Conservation (phyloP, 2,888 invertebrate species). For the Trichacis sp. region DNA sequence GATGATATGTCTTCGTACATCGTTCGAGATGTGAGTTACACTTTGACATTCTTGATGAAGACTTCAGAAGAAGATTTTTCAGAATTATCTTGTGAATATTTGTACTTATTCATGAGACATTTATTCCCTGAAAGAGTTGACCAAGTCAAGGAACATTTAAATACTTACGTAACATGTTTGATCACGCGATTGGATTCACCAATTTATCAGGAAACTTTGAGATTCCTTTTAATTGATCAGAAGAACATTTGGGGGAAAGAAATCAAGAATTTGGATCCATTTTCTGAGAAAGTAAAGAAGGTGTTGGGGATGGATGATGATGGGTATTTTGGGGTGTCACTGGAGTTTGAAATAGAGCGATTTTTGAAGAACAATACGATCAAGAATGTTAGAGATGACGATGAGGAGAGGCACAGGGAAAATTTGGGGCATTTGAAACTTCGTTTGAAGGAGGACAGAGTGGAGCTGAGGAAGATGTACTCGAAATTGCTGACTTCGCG, state of each 20-base stretch:
- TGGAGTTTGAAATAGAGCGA: conserved; percentile 69
- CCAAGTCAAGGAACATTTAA: conserved; percentile 70
- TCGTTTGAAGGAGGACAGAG: conserved; percentile 72
- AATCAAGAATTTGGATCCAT: conserved; percentile 71
- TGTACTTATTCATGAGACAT: conserved; percentile 68
- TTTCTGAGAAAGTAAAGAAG: conserved; percentile 68
- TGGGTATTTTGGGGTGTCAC: conserved; percentile 49
- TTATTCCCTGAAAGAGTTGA: conserved; percentile 68
- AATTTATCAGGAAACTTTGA: conserved; percentile 66
- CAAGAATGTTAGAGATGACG: conserved; percentile 53
- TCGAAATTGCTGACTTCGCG: conserved; percentile 70
- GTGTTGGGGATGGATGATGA: conserved; percentile 51
- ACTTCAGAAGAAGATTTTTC: conserved; percentile 55
- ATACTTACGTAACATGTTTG: conserved; percentile 72
- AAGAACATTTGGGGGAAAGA: conserved; percentile 68
- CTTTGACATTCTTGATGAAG: conserved; percentile 71
- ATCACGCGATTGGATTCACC: conserved; percentile 64
- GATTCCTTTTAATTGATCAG: conserved; percentile 72
- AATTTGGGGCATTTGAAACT: conserved; percentile 71
- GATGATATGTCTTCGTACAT: conserved; percentile 71
- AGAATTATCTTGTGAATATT: conserved; percentile 60
- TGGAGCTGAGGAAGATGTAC: conserved; percentile 71
- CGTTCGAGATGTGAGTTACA: conserved; percentile 72
- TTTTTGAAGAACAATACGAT: conserved; percentile 68
- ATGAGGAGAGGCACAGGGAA: conserved; percentile 65